Base-by-base conservation (phyloP, 2,888 invertebrate species). In the Plagiodera versicolora region DNA sequence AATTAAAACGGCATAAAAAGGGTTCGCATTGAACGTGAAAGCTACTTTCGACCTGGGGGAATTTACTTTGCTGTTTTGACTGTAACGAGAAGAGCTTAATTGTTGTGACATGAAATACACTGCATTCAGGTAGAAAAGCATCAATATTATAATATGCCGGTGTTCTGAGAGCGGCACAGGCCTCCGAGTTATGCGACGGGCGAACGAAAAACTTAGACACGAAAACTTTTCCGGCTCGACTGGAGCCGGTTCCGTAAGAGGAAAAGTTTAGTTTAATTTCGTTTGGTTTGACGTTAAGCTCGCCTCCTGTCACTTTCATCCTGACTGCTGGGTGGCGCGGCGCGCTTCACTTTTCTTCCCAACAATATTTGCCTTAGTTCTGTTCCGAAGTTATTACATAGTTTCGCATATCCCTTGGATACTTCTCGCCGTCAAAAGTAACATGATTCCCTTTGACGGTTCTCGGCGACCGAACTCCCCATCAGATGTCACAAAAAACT, bases 241-340 rank as follows among this genome's bases (percentile, higher is more conserved):
- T 75, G 73, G 74, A 73, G 70, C 74, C 72, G 72, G 76, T 77
- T 77, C 77, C 77, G 77, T 78, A 79, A 80, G 78, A 80, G 79
- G 80, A 80, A 81, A 81, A 81, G 77, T 81, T 80, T 79, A 78
- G 78, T 80, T 80, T 79, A 80, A 80, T 79, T 80, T 81, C 80
- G 80, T 80, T 80, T 79, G 79, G 79, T 80, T 79, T 80, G 80
- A 80, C 79, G 79, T 78, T 80, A 80, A 80, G 79, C 79, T 77
- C 72, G 77, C 76, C 74, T 78, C 77, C 77, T 80, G 80, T 80
- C 80, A 80, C 78, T 80, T 80, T 80, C 80, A 79, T 80, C 75
- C 77, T 75, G 74, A 77, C 76, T 77, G 72, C 76, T 78, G 77
- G 76, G 75, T 75, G 75, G 75, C 73, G 74, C 75, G 74, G 74